Base-by-base conservation (phyloP, 2,888 invertebrate genomes). In the Carcina quercana region DNA sequence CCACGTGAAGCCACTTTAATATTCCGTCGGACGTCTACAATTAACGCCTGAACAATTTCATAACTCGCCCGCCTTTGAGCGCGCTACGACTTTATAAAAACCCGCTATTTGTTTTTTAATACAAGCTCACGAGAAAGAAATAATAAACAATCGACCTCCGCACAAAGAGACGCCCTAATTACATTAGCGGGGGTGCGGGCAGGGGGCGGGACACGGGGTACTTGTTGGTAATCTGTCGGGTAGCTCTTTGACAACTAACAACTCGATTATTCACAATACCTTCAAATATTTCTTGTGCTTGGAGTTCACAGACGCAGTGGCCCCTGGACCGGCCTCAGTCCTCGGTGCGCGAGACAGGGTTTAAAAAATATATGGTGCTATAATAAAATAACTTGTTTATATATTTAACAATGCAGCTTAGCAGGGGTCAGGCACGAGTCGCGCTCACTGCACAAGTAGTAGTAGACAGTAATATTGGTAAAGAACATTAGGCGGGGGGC, bases 41-140 rank as follows among this genome's bases (percentile, higher is more conserved):
- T 79, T 78, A 76, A 79, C 80, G 82, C 78, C 79, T 58, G 52
- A 82, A 82, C 80, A 75, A 80, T 78, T 78, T 78, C 75, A 80
- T 75, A 82, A 82, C 82, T 80, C 72, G 58, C 53, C 61, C 63
- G 76, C 74, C 79, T 82, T 82, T 80, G 80, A 80, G 73, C 67
- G 58, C 48, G 47, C 53, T 41, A 53, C 55, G 58, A 57, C 56
- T 62, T 62, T 45, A 61, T 64, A 64, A 65, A 67, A 67, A 41
- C 42, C n/a, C n/a, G 56, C 47, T 64, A 67, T 70, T 69, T 64
- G 68, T 64, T 58, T 59, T 38, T 37, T 34, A 34, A 69, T 65
- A 69, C 68, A 61, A 60, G 61, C 60, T 58, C 50, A 54, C 53
- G 50, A 52, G 43, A 64, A 63, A 58, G 65, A 59, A 66, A 60